Evolutionary conservation across 2,888 invertebrate genomes (phyloP).

Genomic region (Dioctria rufipes): DNA sequence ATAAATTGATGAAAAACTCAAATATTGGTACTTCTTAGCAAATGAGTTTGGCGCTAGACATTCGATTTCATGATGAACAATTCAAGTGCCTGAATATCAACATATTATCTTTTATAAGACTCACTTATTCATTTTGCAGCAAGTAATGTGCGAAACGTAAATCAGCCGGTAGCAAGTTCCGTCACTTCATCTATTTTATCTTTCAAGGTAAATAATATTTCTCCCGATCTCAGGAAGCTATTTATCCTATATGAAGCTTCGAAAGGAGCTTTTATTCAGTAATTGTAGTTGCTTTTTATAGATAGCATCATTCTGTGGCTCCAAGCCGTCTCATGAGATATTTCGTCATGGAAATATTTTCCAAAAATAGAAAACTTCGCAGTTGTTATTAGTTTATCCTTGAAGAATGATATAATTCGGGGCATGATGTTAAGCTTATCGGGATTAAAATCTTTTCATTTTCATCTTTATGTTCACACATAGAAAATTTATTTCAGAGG

Average conservation of each 20-base stretch:
- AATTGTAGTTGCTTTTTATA: background rate
- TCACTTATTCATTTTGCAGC: background rate
- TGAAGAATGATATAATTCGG: background rate
- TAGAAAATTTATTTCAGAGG: too few species aligned
- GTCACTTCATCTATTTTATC: background rate
- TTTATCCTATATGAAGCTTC: background rate
- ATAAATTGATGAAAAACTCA: too few species aligned
- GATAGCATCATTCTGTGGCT: background rate
- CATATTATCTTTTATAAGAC: background rate
- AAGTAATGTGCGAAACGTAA: background rate
- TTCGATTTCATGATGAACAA: too few species aligned
- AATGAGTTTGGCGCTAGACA: too few species aligned
- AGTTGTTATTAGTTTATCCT: background rate
- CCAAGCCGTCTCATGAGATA: background rate
- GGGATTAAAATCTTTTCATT: too few species aligned
- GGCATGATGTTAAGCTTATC: background rate
- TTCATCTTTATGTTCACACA: too few species aligned
- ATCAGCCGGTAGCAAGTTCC: conserved; percentile 1
- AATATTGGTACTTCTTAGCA: too few species aligned
- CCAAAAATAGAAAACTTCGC: conserved; percentile 1
- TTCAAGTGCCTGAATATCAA: too few species aligned
- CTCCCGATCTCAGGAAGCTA: background rate
- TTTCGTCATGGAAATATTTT: background rate
- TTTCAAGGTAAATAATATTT: background rate
- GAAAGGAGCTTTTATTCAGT: background rate